These are phyloP conservation scores for Eupeodes latifasciatus DNA, from an alignment of 2,888 invertebrate genomes.

Conservation along the genomic window DNA sequence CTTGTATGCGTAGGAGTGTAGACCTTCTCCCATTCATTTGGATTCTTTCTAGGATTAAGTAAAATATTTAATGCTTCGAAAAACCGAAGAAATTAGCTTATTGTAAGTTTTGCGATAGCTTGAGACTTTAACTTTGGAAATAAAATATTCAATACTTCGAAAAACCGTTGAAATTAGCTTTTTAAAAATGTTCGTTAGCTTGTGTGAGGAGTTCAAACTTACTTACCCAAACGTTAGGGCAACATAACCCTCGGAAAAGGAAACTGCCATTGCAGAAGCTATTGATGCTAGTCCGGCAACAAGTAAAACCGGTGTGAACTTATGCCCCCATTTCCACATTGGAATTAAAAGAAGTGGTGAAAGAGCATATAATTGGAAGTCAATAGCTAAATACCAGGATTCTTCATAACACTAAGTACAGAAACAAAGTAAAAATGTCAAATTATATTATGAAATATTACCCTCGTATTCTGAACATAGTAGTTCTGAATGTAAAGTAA, in stretches of 20 bases:
- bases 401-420: slow-evolving; percentile 84
- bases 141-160: too few relatives aligned
- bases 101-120: too few relatives aligned
- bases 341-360: slow-evolving; percentile 85
- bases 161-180: too few relatives aligned
- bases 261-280: slow-evolving; percentile 48
- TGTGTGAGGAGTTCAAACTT: too few relatives aligned
- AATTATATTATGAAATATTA: not conserved
- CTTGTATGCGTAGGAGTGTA: slow-evolving; percentile 79
- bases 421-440: not conserved
- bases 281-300: slow-evolving; percentile 53
- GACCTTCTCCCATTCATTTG: slow-evolving; percentile 48
- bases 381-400: slow-evolving; percentile 86
- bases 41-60: not conserved
- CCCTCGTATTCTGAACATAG: slow-evolving; percentile 40
- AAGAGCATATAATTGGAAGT: slow-evolving; percentile 85
- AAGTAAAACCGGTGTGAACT: slow-evolving; percentile 73
- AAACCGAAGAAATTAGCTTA: too few relatives aligned
- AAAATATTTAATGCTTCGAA: too few relatives aligned
- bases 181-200: too few relatives aligned
- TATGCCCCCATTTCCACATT: slow-evolving; percentile 81
- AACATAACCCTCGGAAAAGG: slow-evolving; percentile 8
- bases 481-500: slow-evolving; percentile 84
- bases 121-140: too few relatives aligned
- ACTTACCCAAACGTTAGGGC: slow-evolving; percentile 16